Conservation (phyloP, 2,888 invertebrate genomes). For the Eulithis testata region DNA sequence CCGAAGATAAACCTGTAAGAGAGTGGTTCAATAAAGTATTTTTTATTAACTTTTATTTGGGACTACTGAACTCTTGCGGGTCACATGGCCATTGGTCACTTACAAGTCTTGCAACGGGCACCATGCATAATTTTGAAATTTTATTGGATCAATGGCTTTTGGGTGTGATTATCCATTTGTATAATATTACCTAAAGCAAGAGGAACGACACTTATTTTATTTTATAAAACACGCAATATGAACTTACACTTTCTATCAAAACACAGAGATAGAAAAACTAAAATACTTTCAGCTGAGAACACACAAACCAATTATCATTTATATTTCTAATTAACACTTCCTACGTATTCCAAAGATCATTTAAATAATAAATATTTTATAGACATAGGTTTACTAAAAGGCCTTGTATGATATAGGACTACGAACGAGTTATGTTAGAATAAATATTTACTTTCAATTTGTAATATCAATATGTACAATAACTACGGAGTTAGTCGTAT, state of each 20-base stretch:
- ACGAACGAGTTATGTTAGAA: constrained; percentile 15
- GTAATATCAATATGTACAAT: constrained; percentile 40
- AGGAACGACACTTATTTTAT: no score
- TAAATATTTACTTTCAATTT: constrained; percentile 50
- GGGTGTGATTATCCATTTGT: neutral
- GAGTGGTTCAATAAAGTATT: constrained; percentile 25
- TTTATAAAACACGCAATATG: no score
- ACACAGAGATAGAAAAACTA: no score
- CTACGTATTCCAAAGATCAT: constrained; percentile 1
- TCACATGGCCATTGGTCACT: constrained; percentile 2
- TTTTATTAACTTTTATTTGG: constrained; percentile 29
- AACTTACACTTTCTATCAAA: no score
- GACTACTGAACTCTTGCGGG: constrained; percentile 28
- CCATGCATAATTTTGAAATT: constrained; percentile 14
- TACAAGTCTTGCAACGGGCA: no score
- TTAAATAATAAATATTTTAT: constrained; percentile 15
- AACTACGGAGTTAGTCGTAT: constrained; percentile 17
- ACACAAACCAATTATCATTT: no score
- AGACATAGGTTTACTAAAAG: constrained; percentile 16
- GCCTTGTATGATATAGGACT: constrained; percentile 25
- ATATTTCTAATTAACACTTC: neutral
- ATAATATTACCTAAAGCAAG: neutral
- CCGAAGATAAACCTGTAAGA: constrained; percentile 16
- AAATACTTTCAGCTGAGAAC: no score
- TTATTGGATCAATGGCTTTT: constrained; percentile 14